phyloP scores from a whole-genome alignment of 2,888 invertebrate genomes.

The Nemotelus pantherinus region DNA sequence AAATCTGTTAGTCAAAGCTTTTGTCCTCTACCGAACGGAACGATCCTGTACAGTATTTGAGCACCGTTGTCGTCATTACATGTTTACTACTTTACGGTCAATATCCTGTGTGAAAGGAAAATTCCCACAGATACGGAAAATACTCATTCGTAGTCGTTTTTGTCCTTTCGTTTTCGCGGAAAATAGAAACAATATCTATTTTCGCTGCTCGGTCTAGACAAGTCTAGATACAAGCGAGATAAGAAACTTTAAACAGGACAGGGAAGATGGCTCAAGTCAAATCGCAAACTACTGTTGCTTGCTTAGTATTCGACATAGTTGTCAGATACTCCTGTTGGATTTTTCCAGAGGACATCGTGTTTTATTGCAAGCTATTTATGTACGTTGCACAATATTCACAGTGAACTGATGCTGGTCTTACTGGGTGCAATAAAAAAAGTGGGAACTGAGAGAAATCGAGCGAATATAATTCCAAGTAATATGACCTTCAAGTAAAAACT shows the following conservation, averaged over 20 bases:
- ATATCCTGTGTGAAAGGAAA: slow-evolving; percentile 24
- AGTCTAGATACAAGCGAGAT: slow-evolving; percentile 14
- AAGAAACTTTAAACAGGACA: slow-evolving; percentile 12
- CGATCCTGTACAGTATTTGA: background rate
- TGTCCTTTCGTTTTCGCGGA: background rate
- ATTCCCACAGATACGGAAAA: background rate
- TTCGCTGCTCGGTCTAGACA: slow-evolving; percentile 11
- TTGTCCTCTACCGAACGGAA: background rate
- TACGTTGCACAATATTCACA: too few relatives aligned
- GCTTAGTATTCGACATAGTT: slow-evolving; percentile 11
- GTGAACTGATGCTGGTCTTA: too few relatives aligned
- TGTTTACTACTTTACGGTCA: slow-evolving; percentile 31
- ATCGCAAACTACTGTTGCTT: background rate
- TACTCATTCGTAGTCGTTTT: too few relatives aligned
- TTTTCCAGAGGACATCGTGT: slow-evolving; percentile 27
- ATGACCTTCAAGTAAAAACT: too few relatives aligned
- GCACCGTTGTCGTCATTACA: slow-evolving; percentile 8
- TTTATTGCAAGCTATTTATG: slow-evolving; percentile 7
- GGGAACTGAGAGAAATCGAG: too few relatives aligned
- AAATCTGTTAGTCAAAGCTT: slow-evolving; percentile 22
- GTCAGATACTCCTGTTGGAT: background rate
- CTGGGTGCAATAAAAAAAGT: too few relatives aligned
- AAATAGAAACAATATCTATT: background rate
- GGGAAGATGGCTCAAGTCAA: background rate
- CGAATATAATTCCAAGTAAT: too few relatives aligned